phyloP scores from a whole-genome alignment of 1,140 invertebrate genomes.

The Contarinia nasturtii region DNA sequence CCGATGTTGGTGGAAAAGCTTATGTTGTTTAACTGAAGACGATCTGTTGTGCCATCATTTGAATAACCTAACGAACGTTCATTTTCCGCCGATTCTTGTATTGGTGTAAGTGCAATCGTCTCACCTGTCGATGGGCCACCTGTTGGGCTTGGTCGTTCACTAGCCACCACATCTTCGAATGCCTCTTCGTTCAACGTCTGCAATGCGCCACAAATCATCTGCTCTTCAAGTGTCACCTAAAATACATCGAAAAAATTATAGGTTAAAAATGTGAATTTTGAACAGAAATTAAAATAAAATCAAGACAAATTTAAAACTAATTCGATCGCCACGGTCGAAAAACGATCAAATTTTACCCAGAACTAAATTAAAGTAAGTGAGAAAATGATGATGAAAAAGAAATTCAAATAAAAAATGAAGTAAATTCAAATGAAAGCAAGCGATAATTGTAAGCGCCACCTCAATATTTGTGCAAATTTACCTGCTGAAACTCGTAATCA shows the following conservation, averaged over 20 bases:
- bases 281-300: neutral
- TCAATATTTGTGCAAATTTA: slow-evolving; percentile 8
- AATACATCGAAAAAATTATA: too few species aligned
- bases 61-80: slow-evolving; percentile 17
- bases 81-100: slow-evolving; percentile 22
- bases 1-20: slow-evolving; percentile 6
- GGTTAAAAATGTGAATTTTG: neutral
- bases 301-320: neutral
- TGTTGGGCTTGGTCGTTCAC: slow-evolving; percentile 26
- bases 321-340: too few species aligned
- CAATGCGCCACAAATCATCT: slow-evolving; percentile 81
- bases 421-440: neutral
- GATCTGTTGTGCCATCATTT: too few species aligned
- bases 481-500: slow-evolving; percentile 24
- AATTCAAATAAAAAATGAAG: too few species aligned
- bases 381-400: too few species aligned
- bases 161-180: slow-evolving; percentile 59
- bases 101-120: slow-evolving; percentile 23
- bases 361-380: too few species aligned
- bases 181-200: slow-evolving; percentile 85
- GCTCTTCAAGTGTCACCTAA: slow-evolving; percentile 79
- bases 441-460: too few species aligned
- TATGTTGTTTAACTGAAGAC: neutral
- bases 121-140: slow-evolving; percentile 26
- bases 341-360: too few species aligned